Evolutionary conservation across 30 jellyfish, hydroid and myxozoan genomes (phyloP), one percentile per base, ranked within the genome.

Genomic region (Cassiopea andromeda): DNA sequence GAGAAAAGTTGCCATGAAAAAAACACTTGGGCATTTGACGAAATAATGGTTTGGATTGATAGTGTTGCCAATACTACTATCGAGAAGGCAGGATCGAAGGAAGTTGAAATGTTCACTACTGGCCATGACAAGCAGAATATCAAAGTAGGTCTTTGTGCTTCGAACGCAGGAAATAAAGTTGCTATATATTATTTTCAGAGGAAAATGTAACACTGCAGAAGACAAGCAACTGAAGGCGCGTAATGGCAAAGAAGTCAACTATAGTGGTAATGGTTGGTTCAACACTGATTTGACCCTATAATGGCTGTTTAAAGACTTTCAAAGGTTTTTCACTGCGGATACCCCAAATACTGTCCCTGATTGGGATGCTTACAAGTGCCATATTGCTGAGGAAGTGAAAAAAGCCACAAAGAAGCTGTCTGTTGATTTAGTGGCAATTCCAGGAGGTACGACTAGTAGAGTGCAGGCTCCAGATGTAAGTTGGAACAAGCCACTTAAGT

Each of bases 1-100:
- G 83, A 46, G 83, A 43, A 73, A 73, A 48, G 75, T 66, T 66
- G 15, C 75, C 75, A 66, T 66, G 75, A 15, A 66, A 14, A 73
- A 6, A 66, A 66, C 18, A 66, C 3, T 66, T 15, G 75, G 45
- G 75, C 75, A 66, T 12, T 73, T 73, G 83, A 73, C 3, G 83
- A 73, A 81, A 18, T n/a, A 50, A 19, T 46, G 17, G 60, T 81
- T 9, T 81, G 76, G 75, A 7, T 78, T 58, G 75, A 60, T 78
- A 47, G 80, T 16, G 46, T 49, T 16, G 46, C 44, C 46, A 78
- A 54, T 78, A 66, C 45, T 66, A 66, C 38, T 66, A 66, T 66
- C 45, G 75, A 66, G 45, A 66, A 66, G 75, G 18, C 45, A 66
- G 75, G 75, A 6, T 66, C 75, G 15, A 66, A 66, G 18, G 75